phyloP scores from a whole-genome alignment of 2,888 invertebrate genomes.

The Tuta absoluta region DNA sequence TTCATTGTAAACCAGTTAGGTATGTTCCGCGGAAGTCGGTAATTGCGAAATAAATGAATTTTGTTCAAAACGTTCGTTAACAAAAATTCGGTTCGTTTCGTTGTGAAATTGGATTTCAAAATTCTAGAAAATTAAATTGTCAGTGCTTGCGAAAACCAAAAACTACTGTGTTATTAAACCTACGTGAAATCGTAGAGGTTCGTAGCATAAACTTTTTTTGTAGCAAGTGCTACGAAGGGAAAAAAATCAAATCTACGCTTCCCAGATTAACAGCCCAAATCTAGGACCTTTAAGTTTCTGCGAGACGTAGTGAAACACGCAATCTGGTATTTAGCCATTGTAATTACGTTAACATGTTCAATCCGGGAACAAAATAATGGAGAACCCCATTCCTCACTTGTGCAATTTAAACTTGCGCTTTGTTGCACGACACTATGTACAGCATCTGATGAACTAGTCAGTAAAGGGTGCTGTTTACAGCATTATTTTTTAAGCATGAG shows the following conservation, averaged over 20 bases:
- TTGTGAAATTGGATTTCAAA: neutral
- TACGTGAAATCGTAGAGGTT: too few species aligned
- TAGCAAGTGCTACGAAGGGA: neutral
- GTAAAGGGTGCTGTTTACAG: too few species aligned
- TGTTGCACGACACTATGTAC: too few species aligned
- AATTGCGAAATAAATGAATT: conserved; percentile 14
- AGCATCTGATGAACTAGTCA: too few species aligned
- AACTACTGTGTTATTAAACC: too few species aligned
- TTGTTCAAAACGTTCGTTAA: neutral
- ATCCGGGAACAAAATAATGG: neutral
- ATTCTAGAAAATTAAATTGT: neutral
- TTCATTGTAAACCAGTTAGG: neutral
- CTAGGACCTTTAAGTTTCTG: neutral
- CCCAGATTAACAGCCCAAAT: neutral
- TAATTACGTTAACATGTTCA: conserved; percentile 22
- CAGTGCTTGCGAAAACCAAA: too few species aligned
- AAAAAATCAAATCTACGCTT: neutral
- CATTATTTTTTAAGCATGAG: too few species aligned
- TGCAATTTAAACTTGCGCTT: neutral
- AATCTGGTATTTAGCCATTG: conserved; percentile 25
- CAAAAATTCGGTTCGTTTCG: conserved; percentile 3
- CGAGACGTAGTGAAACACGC: conserved; percentile 16
- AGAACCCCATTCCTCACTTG: neutral
- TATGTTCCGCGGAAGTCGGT: neutral
- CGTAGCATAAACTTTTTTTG: too few species aligned